Evolutionary conservation across 2,113 vertebrate species (phyloP).

Genomic region (Rhizomys pruinosus): DNA sequence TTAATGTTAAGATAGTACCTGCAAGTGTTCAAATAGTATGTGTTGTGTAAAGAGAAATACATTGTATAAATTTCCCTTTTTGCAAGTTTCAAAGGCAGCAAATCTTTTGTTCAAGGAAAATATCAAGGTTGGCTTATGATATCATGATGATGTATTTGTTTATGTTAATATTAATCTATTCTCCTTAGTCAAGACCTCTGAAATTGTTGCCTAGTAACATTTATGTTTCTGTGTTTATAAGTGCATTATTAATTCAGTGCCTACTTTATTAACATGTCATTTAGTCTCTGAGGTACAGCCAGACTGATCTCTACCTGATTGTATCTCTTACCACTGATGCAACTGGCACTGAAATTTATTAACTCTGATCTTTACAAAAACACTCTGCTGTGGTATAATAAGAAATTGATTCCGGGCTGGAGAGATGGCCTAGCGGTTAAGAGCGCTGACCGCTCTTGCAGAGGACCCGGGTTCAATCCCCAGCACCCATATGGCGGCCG

Average conservation of each 20-base stretch:
- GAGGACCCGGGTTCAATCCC: no score
- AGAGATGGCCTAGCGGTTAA: no score
- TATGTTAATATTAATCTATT: no score
- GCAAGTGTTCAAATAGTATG: fast-evolving
- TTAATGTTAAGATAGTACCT: neutral
- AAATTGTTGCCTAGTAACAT: neutral
- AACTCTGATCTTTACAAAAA: no score
- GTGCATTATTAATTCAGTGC: neutral
- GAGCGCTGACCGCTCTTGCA: no score
- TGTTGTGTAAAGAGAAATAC: fast-evolving
- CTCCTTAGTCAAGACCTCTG: neutral
- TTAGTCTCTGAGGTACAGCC: fast-evolving
- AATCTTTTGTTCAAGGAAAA: neutral
- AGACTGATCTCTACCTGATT: neutral
- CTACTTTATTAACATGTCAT: neutral
- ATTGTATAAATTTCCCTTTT: fast-evolving
- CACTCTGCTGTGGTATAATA: no score
- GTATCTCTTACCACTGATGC: fast-evolving
- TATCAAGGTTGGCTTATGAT: no score
- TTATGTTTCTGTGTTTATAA: neutral
- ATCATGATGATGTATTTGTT: no score
- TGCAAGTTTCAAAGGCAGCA: no score
- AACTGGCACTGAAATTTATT: neutral
- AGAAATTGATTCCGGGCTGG: no score
- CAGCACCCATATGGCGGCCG: no score